Conservation (phyloP, 2,113 vertebrate genomes). For the Eudyptes chrysolophus region DNA sequence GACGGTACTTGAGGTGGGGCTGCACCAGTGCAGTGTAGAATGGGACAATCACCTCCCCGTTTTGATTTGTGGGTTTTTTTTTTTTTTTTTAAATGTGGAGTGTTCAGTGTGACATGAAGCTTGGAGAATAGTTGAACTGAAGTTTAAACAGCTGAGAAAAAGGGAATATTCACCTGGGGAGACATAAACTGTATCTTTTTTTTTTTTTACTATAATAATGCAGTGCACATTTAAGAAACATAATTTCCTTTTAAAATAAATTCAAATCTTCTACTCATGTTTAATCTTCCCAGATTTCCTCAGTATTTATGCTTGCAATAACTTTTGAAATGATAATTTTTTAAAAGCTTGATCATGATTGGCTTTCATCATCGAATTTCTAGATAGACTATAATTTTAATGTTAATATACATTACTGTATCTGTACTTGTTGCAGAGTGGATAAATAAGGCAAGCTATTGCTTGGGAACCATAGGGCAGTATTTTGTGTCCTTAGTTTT, state of each 20-base stretch:
- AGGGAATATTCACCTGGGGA: not conserved
- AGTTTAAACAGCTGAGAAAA: not conserved
- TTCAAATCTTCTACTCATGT: not conserved
- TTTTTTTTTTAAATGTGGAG: not conserved
- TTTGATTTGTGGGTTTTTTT: not conserved
- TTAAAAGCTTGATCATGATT: not conserved
- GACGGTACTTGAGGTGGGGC: too few species aligned
- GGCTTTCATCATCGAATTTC: not conserved
- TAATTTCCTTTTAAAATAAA: not conserved
- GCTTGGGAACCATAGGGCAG: not conserved
- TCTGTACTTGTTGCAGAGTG: not conserved
- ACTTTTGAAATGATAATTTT: not conserved
- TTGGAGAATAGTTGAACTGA: not conserved
- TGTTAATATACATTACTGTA: not conserved
- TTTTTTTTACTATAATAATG: not conserved
- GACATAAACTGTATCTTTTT: not conserved
- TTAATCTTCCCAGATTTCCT: not conserved
- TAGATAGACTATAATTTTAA: not conserved
- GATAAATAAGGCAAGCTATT: not conserved
- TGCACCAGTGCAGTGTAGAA: accelerated
- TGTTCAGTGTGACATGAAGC: not conserved
- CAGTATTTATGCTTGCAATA: not conserved
- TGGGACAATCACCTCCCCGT: accelerated
- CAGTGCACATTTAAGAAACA: not conserved
- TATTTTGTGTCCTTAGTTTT: not conserved